Base-by-base conservation (phyloP, 2,113 vertebrate species). In the Alethe castanea region DNA sequence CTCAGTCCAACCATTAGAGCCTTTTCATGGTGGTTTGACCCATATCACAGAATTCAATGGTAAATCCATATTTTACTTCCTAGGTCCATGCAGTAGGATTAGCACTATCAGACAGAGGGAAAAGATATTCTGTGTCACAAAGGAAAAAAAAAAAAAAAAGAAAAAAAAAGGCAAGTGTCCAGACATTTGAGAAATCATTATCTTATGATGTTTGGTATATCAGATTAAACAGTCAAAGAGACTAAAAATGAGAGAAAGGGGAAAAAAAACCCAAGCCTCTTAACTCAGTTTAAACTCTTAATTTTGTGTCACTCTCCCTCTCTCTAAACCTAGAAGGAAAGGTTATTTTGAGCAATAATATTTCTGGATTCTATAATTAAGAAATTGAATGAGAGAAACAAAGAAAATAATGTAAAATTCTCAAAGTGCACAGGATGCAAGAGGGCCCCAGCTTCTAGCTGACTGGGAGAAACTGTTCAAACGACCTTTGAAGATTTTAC, bases 151-250 rank as follows among this genome's bases (percentile, higher is more conserved):
- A 40, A 11, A 35, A 47, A 45, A 64, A 20, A 22, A 53, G 76
- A 44, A 36, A 28, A 38, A 13, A 28, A 31, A 56, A 72, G 5
- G 14, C 12, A 56, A 89, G 26, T 48, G 33, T 56, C 48, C 53
- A 76, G 95, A 61, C 26, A 45, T 81, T 67, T 72, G n/a, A 89
- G 61, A 94, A 95, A 85, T 57, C 77, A 80, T 83, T 81, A 64
- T 81, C 77, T 66, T 57, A 38, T 23, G 35, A 92, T 20, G 52
- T 36, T 53, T 60, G 19, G 44, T 61, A 18, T 45, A 92, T 86
- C 40, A 78, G 24, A 84, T 89, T 67, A 79, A 73, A 36, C 13
- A 56, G 8, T 25, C n/a, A 77, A 77, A 91, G 60, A 76, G 45
- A 59, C 26, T 9, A 45, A 88, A 86, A 90, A 88, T 28, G 14